Percentiles rank a stretch among this genome's conserved stretches.
Conservation (phyloP, 2,888 invertebrate species). For the Ophion costatus region DNA sequence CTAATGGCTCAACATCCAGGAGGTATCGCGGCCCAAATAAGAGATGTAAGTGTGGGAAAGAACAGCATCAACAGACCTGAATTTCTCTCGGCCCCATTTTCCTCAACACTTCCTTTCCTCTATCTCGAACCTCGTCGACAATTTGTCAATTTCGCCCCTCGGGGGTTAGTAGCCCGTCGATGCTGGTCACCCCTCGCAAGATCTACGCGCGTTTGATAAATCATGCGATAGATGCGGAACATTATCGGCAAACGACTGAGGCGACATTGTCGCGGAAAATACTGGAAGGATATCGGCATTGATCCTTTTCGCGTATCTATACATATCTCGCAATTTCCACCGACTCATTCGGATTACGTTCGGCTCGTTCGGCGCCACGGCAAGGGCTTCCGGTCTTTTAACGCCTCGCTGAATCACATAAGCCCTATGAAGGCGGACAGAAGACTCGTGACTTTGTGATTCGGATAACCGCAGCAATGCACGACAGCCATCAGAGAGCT, state of each 20-base stretch:
- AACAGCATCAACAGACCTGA: constrained; percentile 20
- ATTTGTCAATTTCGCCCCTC: constrained; percentile 64
- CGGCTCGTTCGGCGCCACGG: constrained; percentile 31
- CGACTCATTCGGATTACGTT: constrained; percentile 31
- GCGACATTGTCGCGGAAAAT: constrained; percentile 15
- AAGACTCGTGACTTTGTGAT: constrained; percentile 21
- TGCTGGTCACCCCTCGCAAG: constrained; percentile 64
- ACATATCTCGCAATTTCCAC: constrained; percentile 31
- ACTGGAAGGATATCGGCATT: constrained; percentile 34
- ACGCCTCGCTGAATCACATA: constrained; percentile 32
- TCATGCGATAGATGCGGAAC: constrained; percentile 79
- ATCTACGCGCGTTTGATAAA: constrained; percentile 79
- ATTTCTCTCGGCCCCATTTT: constrained; percentile 39
- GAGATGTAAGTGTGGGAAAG: constrained; percentile 37
- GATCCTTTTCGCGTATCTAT: constrained; percentile 33
- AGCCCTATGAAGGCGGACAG: constrained; percentile 7
- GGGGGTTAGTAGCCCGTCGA: constrained; percentile 43
- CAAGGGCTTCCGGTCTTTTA: constrained; percentile 59
- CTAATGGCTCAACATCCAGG: constrained; percentile 40
- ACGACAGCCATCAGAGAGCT: no score
- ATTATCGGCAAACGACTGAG: constrained; percentile 71
- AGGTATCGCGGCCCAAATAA: constrained; percentile 15
- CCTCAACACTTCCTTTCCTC: constrained; percentile 71
- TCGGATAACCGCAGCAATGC: neutral
- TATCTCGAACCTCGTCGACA: constrained; percentile 68